Evolutionary conservation across 2,888 invertebrate species (phyloP), one percentile per base, ranked within the genome.

Genomic region (Epirrita christyi): DNA sequence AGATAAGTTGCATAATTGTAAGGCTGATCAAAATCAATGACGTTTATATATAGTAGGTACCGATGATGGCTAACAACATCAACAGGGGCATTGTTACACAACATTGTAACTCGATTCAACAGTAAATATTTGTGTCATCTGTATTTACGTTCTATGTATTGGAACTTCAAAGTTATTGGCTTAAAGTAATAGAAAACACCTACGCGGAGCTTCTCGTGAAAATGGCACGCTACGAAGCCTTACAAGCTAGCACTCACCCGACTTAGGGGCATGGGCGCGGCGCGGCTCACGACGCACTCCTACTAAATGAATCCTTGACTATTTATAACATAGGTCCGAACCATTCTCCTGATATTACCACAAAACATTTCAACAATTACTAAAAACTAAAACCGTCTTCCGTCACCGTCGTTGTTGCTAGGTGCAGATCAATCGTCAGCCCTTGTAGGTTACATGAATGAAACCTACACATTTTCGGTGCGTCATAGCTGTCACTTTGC

Each of bases 251-350:
- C 81, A 92, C 91, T 92, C 83, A 91, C 91, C 91, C 85, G 84
- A 82, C 83, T 83, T 81, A 82, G 80, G 86, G 78, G 84, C 91
- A 92, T 92, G 90, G 91, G 91, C 91, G 91, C 91, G 88, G 89
- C 89, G 87, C 88, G 80, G 73, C 79, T 81, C 80, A 79, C 80
- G 74, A 72, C 84, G 83, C 85, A 85, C 83, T 86, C 82, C 83
- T 80, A 83, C 85, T 88, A 87, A 86, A 86, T 84, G 70, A 83
- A 86, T 86, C 85, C 86, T 84, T 83, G 81, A 83, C 80, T 77
- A 83, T 79, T 79, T 80, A 80, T 74, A 80, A 78, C 76, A 78
- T 79, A 74, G 70, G 78, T 74, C 81, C 72, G 81, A 78, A 76
- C 72, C 85, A 83, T 84, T 76, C 81, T 76, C 76, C 77, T 71